phyloP scores from a whole-genome alignment of 1,140 invertebrate species.

The Orchestia grillus region DNA sequence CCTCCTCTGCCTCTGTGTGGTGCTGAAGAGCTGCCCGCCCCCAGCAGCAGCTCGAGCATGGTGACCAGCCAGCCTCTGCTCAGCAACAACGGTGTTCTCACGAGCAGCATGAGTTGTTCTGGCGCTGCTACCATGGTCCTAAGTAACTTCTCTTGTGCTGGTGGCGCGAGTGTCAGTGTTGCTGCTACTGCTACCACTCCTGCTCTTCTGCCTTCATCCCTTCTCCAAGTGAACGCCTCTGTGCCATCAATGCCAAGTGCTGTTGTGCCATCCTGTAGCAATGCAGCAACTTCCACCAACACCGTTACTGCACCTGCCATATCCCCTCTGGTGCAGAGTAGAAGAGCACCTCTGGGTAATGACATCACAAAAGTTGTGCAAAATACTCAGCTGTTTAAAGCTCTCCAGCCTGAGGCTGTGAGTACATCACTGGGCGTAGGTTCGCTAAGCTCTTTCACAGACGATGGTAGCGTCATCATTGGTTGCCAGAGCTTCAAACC shows the following conservation, averaged over 20 bases:
- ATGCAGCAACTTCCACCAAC: not conserved
- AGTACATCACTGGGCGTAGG: constrained; percentile 19
- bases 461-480: constrained; percentile 32
- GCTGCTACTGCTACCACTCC: not conserved
- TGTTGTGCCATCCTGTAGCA: constrained; percentile 5
- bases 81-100: not conserved
- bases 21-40: not conserved
- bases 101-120: not conserved
- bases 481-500: constrained; percentile 49
- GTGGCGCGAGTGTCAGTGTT: not conserved
- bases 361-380: constrained; percentile 45
- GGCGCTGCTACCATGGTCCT: not conserved
- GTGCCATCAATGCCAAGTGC: not conserved
- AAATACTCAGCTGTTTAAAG: constrained; percentile 52
- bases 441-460: constrained; percentile 29
- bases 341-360: not conserved
- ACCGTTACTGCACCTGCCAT: not conserved
- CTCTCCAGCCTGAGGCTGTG: not conserved
- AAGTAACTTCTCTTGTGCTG: constrained; percentile 3
- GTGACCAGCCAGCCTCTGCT: not conserved
- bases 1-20: not conserved
- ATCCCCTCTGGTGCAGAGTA: not conserved
- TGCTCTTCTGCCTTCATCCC: not conserved
- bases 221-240: not conserved
- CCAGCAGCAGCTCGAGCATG: not conserved